Conservation (phyloP, 2,797 vertebrate species). For the Aulostomus chinensis region DNA sequence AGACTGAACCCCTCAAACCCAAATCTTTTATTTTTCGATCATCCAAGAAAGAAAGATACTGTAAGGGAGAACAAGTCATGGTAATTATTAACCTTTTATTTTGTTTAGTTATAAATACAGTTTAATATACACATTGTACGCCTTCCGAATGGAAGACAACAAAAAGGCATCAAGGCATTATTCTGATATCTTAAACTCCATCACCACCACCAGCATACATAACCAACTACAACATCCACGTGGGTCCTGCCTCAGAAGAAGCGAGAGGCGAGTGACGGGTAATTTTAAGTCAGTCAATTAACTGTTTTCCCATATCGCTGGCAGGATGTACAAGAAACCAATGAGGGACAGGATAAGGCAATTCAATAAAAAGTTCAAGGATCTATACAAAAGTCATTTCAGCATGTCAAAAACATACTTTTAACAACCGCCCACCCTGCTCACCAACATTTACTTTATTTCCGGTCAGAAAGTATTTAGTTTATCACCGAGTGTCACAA, state of each 20-base stretch:
- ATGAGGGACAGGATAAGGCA: conserved; percentile 56
- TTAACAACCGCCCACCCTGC: not conserved
- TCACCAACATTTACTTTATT: conserved; percentile 12
- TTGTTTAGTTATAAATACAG: conserved; percentile 83
- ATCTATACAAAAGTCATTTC: conserved; percentile 38
- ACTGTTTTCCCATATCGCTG: conserved; percentile 25
- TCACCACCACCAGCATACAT: conserved; percentile 56
- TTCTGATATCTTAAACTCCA: conserved; percentile 76
- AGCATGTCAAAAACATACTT: conserved; percentile 29
- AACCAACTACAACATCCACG: conserved; percentile 58
- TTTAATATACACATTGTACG: conserved; percentile 77
- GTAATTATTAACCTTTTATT: conserved; percentile 71
- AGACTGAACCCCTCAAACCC: too few species aligned
- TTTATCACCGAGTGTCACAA: conserved; percentile 26
- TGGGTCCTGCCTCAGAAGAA: conserved; percentile 31
- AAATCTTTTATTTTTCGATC: too few species aligned
- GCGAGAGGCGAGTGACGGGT: conserved; percentile 31
- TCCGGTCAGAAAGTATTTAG: conserved; percentile 14
- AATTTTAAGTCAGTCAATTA: conserved; percentile 38
- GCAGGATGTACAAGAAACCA: conserved; percentile 49
- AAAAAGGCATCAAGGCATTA: conserved; percentile 86
- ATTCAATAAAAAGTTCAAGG: conserved; percentile 45
- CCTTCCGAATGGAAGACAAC: conserved; percentile 79
- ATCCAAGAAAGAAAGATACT: too few species aligned
- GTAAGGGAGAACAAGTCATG: conserved; percentile 7